Base-by-base conservation (phyloP, 2,797 vertebrate species). In the Sebastolobus alascanus region DNA sequence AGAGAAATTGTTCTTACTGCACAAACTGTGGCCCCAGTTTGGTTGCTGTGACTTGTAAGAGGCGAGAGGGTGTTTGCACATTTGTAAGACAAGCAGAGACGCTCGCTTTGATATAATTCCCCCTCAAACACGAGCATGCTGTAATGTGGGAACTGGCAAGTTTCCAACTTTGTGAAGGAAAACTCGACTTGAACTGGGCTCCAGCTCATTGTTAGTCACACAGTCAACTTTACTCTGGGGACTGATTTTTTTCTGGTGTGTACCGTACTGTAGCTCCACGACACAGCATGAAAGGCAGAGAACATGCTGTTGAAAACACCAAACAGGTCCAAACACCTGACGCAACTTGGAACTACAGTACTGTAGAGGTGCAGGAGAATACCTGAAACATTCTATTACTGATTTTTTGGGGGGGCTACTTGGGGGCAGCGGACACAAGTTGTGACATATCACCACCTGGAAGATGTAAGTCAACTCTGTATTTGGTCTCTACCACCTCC, bases 11-110 rank as follows among this genome's bases (percentile, higher is more conserved):
- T 6, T 10, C 6, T 27, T 6, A 20, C 56, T 63, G 22, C 29
- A 52, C 55, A 29, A 56, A 56, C 25, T 38, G n/a, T 1, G 14
- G n/a, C 56, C 38, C 16, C 16, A 6, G 58, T 35, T 46, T 35
- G 13, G 25, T 5, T 65, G 54, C 2, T 68, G n/a, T 37, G 18
- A 55, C 10, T 72, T 66, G 14, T 16, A 25, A 59, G 14, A 18
- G 20, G 56, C 9, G 10, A 1, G 18, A 50, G 22, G 14, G 9
- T 40, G 33, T 75, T 65, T 67, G 68, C 9, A 29, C n/a, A 69
- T 70, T 82, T 75, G 35, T 68, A 40, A 33, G 56, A 70, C 55
- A 13, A 82, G 46, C 33, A n/a, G 54, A 60, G 72, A 33, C 1
- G 5, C 20, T 52, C 4, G 0, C 35, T 50, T 52, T 37, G 54